Evolutionary conservation across 2,113 vertebrate species (phyloP).

Genomic region (Saguinus imperator): DNA sequence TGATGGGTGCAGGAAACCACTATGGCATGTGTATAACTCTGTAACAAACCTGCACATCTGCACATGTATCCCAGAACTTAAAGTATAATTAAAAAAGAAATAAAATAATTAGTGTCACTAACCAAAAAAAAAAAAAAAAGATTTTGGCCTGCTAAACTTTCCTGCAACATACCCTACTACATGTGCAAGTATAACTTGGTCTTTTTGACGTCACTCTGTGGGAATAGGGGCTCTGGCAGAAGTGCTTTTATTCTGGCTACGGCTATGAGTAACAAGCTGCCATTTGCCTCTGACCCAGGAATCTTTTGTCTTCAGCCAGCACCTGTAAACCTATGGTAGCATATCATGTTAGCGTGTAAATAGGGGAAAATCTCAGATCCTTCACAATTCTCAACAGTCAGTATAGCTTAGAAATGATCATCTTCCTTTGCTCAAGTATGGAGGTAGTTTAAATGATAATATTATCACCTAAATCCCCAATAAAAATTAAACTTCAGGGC

Average conservation of each 20-base stretch:
- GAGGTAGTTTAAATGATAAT: background rate
- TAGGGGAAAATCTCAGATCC: background rate
- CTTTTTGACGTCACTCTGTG: background rate
- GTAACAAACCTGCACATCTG: too few species aligned
- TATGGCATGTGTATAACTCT: too few species aligned
- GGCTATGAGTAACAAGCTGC: background rate
- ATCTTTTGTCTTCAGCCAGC: background rate
- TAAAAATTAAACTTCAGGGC: background rate
- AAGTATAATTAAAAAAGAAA: too few species aligned
- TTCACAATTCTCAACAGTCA: background rate
- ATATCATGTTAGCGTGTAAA: background rate
- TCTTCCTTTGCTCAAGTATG: background rate
- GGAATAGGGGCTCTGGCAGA: background rate
- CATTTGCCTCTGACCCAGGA: background rate
- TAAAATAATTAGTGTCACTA: too few species aligned
- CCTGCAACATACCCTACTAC: background rate
- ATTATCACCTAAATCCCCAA: background rate
- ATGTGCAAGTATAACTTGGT: background rate
- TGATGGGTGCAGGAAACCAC: too few species aligned
- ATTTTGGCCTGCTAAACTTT: background rate
- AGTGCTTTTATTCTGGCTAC: background rate
- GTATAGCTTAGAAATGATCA: background rate
- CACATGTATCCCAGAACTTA: too few species aligned
- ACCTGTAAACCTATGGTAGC: background rate
- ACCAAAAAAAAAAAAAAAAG: background rate